Percentiles rank a stretch among this genome's conserved stretches.
phyloP scores from a whole-genome alignment of 2,113 vertebrate species.

The Seriola dumerili region DNA sequence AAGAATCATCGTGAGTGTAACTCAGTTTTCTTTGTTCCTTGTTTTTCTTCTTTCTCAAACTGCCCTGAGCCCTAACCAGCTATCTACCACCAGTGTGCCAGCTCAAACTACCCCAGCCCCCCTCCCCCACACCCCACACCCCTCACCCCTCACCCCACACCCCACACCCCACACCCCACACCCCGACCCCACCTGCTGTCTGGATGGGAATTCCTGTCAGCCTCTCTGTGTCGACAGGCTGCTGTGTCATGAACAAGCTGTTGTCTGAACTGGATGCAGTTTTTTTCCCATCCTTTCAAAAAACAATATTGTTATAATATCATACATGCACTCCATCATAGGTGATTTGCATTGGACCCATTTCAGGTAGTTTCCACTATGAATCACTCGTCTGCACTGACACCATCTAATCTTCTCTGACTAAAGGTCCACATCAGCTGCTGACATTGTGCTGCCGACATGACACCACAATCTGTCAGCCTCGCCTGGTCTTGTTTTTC shows the following conservation, averaged over 20 bases:
- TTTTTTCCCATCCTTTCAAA: not conserved
- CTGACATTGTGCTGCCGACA: constrained; percentile 32
- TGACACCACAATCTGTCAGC: constrained; percentile 9
- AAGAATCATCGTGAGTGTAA: not conserved
- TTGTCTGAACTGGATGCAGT: not conserved
- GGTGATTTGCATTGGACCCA: not conserved
- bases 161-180: constrained; percentile 16
- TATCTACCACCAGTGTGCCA: constrained; percentile 1
- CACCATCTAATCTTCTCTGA: constrained; percentile 46
- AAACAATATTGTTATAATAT: not conserved
- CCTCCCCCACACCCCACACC: not conserved
- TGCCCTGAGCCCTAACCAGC: not conserved
- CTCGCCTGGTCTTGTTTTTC: constrained; percentile 19
- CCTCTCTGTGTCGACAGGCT: constrained; percentile 17
- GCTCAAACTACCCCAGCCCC: not conserved
- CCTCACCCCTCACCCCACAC: too few relatives aligned
- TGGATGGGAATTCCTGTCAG: constrained; percentile 30
- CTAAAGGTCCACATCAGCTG: constrained; percentile 15
- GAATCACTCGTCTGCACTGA: constrained; percentile 30
- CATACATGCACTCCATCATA: too few relatives aligned
- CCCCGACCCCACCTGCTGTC: constrained; percentile 55
- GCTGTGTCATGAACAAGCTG: constrained; percentile 41
- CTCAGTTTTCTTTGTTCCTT: not conserved
- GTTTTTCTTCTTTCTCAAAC: not conserved
- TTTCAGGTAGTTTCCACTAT: constrained; percentile 32